Conservation (phyloP, 2,888 invertebrate species). For the Melitaea athalia region DNA sequence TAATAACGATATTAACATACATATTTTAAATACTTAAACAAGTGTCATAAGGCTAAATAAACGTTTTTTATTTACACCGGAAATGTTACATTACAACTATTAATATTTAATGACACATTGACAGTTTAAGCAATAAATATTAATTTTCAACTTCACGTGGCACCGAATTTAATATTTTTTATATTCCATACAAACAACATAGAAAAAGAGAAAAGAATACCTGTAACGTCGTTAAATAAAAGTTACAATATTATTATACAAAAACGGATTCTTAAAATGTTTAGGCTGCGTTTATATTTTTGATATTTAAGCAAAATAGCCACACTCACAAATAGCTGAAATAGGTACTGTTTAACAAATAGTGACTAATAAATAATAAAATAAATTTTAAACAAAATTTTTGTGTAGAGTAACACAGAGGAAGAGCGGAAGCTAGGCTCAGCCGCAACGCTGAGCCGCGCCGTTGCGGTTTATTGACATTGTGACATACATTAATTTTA, state of each 20-base stretch:
- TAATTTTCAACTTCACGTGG: background rate
- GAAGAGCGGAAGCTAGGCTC: constrained; percentile 82
- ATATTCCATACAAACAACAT: background rate
- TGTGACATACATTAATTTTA: constrained; percentile 43
- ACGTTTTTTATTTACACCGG: background rate
- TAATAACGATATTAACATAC: too few relatives aligned
- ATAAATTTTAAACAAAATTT: background rate
- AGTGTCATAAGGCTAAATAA: background rate
- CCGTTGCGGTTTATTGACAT: constrained; percentile 49
- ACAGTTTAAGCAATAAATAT: background rate
- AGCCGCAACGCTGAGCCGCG: constrained; percentile 78
- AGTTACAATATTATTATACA: too few relatives aligned
- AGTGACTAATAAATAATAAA: background rate
- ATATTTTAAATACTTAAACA: background rate
- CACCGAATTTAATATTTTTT: background rate
- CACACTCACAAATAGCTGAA: too few relatives aligned
- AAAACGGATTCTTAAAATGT: too few relatives aligned
- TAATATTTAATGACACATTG: background rate
- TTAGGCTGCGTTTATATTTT: too few relatives aligned
- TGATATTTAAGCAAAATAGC: too few relatives aligned
- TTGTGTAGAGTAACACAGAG: background rate
- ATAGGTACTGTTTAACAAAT: background rate
- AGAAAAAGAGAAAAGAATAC: too few relatives aligned
- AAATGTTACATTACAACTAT: constrained; percentile 8
- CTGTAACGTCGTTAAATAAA: background rate